Evolutionary conservation across 2,888 invertebrate genomes (phyloP).

Genomic region (Ypsolopha sequella): DNA sequence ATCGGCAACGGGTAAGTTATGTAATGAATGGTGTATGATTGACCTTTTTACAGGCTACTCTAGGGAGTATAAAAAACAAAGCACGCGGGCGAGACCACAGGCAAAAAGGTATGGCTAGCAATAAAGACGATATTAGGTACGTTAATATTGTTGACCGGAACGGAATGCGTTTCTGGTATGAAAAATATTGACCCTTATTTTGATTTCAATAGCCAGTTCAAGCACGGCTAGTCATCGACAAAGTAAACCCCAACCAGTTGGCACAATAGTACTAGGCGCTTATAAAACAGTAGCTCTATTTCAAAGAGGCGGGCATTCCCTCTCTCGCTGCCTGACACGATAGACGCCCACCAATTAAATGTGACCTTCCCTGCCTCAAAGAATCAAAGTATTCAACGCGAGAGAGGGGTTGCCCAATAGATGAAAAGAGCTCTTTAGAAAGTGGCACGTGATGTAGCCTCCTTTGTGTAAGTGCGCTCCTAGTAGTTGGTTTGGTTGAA

Average conservation of each 20-base stretch:
- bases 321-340: slow-evolving; percentile 12
- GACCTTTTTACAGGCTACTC: too few species aligned
- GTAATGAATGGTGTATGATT: too few species aligned
- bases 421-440: slow-evolving; percentile 28
- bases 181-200: too few species aligned
- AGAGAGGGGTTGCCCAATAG: slow-evolving; percentile 13
- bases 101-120: too few species aligned
- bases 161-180: too few species aligned
- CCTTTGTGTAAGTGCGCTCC: slow-evolving; percentile 37
- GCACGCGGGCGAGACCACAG: too few species aligned
- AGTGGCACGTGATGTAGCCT: slow-evolving; percentile 30
- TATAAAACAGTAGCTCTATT: slow-evolving; percentile 25
- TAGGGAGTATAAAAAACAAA: too few species aligned
- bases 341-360: slow-evolving; percentile 42
- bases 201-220: too few species aligned
- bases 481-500: slow-evolving; percentile 37
- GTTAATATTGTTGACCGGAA: too few species aligned
- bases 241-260: slow-evolving; percentile 25
- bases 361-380: slow-evolving; percentile 42
- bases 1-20: too few species aligned
- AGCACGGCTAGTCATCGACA: neutral
- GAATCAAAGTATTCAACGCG: neutral
- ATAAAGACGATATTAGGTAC: too few species aligned
- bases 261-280: slow-evolving; percentile 50
- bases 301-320: slow-evolving; percentile 55